A percentile compares a stretch with the other conserved stretches of the same genome.
phyloP scores from a whole-genome alignment of 2,888 invertebrate species.

The Melangyna quadrimaculata region DNA sequence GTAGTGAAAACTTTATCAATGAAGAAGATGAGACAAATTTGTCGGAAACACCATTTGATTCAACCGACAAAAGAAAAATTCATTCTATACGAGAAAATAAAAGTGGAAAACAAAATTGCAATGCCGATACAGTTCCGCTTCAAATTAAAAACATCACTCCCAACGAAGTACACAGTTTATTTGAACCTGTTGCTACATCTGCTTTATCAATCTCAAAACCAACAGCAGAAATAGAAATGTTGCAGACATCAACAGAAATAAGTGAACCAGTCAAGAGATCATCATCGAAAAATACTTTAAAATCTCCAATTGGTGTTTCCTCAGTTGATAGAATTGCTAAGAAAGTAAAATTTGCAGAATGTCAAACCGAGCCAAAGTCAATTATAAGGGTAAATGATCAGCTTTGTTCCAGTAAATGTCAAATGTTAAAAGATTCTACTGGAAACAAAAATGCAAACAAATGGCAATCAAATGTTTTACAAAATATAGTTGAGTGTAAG shows the following conservation, averaged over 20 bases:
- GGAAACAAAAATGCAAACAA: not conserved
- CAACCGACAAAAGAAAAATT: no score
- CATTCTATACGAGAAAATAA: not conserved
- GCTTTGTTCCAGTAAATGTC: not conserved
- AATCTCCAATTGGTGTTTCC: not conserved
- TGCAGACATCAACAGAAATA: no score
- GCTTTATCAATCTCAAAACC: not conserved
- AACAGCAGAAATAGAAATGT: not conserved
- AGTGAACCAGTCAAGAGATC: no score
- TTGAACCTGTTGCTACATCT: not conserved
- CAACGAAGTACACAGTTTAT: not conserved
- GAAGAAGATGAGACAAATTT: not conserved
- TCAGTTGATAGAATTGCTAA: not conserved
- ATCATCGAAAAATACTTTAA: no score
- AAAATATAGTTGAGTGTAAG: not conserved
- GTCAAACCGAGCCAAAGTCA: not conserved
- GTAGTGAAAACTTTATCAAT: not conserved
- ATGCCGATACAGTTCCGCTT: no score
- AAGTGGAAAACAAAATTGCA: not conserved
- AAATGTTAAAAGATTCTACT: not conserved
- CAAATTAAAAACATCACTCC: not conserved
- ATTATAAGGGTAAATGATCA: not conserved
- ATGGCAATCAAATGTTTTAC: not conserved
- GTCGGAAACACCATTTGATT: no score
- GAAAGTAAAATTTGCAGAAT: not conserved